Base-by-base conservation (phyloP, 2,797 vertebrate genomes). In the Micrastur ruficollis region DNA sequence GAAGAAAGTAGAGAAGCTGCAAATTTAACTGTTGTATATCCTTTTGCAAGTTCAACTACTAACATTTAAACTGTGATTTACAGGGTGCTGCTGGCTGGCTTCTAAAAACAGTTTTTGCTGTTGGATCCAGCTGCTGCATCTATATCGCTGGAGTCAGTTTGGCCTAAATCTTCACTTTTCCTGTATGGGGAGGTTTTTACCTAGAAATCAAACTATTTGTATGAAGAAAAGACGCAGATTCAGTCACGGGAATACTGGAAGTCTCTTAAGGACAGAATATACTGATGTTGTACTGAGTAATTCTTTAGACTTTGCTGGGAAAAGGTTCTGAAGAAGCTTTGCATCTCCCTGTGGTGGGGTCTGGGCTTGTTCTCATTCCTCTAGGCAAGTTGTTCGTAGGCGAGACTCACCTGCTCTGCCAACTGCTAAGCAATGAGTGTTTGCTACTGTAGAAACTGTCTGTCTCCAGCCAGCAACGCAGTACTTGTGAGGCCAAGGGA, bases 1-100 rank as follows among this genome's bases (percentile, higher is more conserved):
- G 83, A 91, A 95, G 79, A 38, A 84, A 63, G n/a, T 26, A 67
- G 52, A 49, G 63, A 93, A 89, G 61, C 81, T 90, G 65, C 67
- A 93, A 94, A 80, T 78, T 78, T 94, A 95, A 93, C 59, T 34
- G 40, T 47, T 92, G 67, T 79, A 14, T 94, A 40, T 44, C 34
- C 46, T 94, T 81, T 86, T 63, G 83, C 14, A 38, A 81, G 52
- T 78, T 81, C 36, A 44, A 19, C 42, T 27, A 27, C 49, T 81
- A 58, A 46, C 18, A 49, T 8, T 80, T 65, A 42, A 65, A 47
- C 52, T 91, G 38, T 47, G 50, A 40, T 81, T 95, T 93, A 29
- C 38, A 34, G 25, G 32, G 36, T 93, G 27, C 15, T 88, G 55
- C 49, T 91, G 65, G 59, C 46, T 86, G 66, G 14, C 40, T 95